Percentiles rank a stretch among this genome's conserved stretches.
These are phyloP conservation scores for Tetrax tetrax DNA, from an alignment of 2,113 vertebrate genomes.

Conservation along the genomic window DNA sequence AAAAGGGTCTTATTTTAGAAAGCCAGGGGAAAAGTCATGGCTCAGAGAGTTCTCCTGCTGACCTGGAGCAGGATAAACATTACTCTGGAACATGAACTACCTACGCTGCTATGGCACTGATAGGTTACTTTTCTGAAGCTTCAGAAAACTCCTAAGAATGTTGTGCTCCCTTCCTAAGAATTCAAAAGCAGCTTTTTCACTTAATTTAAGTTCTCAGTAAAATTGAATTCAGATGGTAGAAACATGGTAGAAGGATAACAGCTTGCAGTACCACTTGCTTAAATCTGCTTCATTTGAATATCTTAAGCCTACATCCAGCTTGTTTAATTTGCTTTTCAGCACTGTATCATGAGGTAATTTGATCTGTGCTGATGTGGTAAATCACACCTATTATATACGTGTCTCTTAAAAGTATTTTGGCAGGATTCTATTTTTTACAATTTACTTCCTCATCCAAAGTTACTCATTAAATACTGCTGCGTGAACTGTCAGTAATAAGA, in stretches of 20 bases:
- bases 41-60: background rate
- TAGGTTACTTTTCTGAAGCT: background rate
- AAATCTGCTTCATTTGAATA: background rate
- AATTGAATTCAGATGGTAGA: background rate
- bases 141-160: background rate
- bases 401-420: background rate
- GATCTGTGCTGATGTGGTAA: background rate
- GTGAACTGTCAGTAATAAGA: background rate
- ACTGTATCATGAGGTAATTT: background rate
- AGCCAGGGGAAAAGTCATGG: background rate
- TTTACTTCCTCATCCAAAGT: background rate
- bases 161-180: background rate
- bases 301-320: background rate
- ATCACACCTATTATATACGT: background rate
- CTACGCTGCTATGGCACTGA: rapidly evolving
- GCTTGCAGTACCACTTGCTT: background rate
- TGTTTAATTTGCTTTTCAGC: background rate
- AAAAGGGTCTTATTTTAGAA: background rate
- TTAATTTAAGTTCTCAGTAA: background rate
- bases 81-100: background rate
- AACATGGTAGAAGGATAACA: background rate
- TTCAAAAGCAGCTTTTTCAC: background rate
- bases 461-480: background rate
- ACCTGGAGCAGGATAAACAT: background rate
- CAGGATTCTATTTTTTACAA: background rate